Percentiles rank a stretch among this genome's conserved stretches.
Evolutionary conservation across 2,113 vertebrate species (phyloP).

Genomic region (western clawed frog (Xenopus tropicalis)): UCB_Xtro_10.0 CM004444.2:99171501-99172000

Average conservation of each 20-base stretch:
- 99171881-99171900: slow-evolving; percentile 29
- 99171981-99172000: slow-evolving; percentile 22
- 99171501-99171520: slow-evolving; percentile 51
- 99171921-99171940: slow-evolving; percentile 11
- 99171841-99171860: slow-evolving; percentile 41
- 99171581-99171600: slow-evolving; percentile 57
- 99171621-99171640: slow-evolving; percentile 52
- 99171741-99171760: slow-evolving; percentile 64
- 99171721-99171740: slow-evolving; percentile 63
- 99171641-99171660: slow-evolving; percentile 51
- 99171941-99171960: slow-evolving; percentile 11
- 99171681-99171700: slow-evolving; percentile 63
- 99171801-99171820: slow-evolving; percentile 44
- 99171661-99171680: slow-evolving; percentile 57
- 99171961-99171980: slow-evolving; percentile 11
- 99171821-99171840: slow-evolving; percentile 51
- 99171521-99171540: slow-evolving; percentile 62
- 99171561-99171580: slow-evolving; percentile 62
- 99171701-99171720: slow-evolving; percentile 56
- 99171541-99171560: slow-evolving; percentile 64
- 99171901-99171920: slow-evolving; percentile 4
- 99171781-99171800: slow-evolving; percentile 48
- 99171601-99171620: slow-evolving; percentile 55
- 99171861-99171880: slow-evolving; percentile 35
- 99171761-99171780: slow-evolving; percentile 50